These are phyloP conservation scores for Salvelinus namaycush DNA, from an alignment of 2,113 vertebrate genomes.

Conservation along the genomic window DNA sequence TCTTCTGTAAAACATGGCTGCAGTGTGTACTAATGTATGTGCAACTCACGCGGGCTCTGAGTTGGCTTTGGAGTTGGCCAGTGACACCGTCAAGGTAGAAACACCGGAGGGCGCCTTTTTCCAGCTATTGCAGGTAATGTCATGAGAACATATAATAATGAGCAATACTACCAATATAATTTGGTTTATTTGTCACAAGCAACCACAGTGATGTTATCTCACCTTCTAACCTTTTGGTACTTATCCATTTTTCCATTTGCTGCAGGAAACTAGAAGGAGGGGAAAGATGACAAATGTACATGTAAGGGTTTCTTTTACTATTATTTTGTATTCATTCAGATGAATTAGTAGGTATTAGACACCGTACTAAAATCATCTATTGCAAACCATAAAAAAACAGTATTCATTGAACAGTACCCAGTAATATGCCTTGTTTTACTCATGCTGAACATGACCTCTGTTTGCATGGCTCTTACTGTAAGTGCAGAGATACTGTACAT, in stretches of 20 bases:
- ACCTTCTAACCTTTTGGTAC: constrained; percentile 51
- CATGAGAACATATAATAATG: not conserved
- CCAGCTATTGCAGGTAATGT: constrained; percentile 50
- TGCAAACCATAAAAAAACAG: no score
- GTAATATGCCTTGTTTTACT: no score
- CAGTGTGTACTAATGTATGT: not conserved
- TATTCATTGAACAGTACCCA: no score
- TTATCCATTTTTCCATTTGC: constrained; percentile 30
- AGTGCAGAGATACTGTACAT: no score
- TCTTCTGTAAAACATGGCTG: not conserved
- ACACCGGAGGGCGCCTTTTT: constrained; percentile 59
- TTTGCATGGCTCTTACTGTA: no score
- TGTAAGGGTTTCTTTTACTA: not conserved
- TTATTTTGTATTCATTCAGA: no score
- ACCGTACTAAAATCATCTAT: no score
- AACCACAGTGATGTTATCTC: not conserved
- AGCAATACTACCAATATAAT: not conserved
- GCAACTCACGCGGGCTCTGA: constrained; percentile 56
- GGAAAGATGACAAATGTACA: not conserved
- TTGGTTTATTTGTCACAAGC: not conserved
- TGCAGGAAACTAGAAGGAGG: constrained; percentile 30
- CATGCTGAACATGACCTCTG: no score
- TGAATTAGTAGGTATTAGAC: no score
- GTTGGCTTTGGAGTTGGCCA: constrained; percentile 65
- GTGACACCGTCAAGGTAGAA: constrained; percentile 70